A percentile compares a stretch with the other conserved stretches of the same genome.
phyloP scores from a whole-genome alignment of 2,888 invertebrate species.

The Carterocephalus palaemon region DNA sequence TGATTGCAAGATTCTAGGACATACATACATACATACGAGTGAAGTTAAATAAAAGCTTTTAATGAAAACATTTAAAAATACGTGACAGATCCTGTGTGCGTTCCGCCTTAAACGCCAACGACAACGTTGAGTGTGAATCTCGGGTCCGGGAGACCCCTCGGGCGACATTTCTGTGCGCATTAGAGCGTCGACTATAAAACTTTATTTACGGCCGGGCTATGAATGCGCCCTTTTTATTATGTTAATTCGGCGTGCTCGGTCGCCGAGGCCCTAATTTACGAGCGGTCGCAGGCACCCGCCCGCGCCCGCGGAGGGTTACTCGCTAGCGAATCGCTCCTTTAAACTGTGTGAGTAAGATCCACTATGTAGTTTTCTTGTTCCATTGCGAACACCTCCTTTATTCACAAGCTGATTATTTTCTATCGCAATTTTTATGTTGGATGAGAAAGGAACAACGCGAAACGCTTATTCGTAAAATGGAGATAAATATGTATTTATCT shows the following conservation, averaged over 20 bases:
- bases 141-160: slow-evolving; percentile 20
- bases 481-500: too few species aligned
- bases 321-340: slow-evolving; percentile 6
- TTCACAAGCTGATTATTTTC: neutral
- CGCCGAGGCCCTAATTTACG: slow-evolving; percentile 57
- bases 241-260: slow-evolving; percentile 58
- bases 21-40: too few species aligned
- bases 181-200: slow-evolving; percentile 71
- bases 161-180: slow-evolving; percentile 66
- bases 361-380: neutral
- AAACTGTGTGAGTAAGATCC: slow-evolving; percentile 5
- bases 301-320: slow-evolving; percentile 14
- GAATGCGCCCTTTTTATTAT: slow-evolving; percentile 72
- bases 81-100: too few species aligned
- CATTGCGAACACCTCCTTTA: neutral
- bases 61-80: too few species aligned
- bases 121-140: slow-evolving; percentile 29
- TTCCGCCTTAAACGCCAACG: slow-evolving; percentile 2
- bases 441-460: neutral
- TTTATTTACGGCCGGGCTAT: slow-evolving; percentile 67
- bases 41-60: too few species aligned
- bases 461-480: neutral
- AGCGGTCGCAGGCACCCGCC: slow-evolving; percentile 34
- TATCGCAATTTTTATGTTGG: neutral
- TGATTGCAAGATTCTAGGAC: too few species aligned